Conservation (phyloP, 2,113 vertebrate genomes). For the Glareola pratincola region DNA sequence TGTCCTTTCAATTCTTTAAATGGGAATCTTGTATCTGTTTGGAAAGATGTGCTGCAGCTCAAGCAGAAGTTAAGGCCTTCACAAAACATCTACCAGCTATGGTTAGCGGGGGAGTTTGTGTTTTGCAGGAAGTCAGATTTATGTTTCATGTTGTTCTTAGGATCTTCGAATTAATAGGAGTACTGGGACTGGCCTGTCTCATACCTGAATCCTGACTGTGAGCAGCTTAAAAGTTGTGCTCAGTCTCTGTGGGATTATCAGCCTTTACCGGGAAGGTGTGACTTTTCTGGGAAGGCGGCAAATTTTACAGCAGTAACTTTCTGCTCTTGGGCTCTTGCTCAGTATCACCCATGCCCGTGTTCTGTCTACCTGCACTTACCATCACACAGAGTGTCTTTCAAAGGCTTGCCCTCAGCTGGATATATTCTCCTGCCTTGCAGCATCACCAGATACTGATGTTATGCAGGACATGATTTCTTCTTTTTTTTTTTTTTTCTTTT, state of each 20-base stretch:
- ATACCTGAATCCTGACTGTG: neutral
- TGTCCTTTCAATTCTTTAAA: neutral
- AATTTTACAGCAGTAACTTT: neutral
- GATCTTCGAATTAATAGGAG: neutral
- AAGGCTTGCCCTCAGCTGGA: neutral
- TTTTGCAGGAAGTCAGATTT: neutral
- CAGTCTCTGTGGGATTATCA: neutral
- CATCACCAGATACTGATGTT: neutral
- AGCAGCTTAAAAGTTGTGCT: neutral
- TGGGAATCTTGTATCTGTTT: neutral
- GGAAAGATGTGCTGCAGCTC: neutral
- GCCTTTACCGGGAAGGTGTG: neutral
- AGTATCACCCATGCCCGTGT: neutral
- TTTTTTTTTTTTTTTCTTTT: neutral
- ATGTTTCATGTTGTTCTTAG: neutral
- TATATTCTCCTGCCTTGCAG: neutral
- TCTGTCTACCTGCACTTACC: neutral
- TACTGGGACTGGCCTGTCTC: neutral
- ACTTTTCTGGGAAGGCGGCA: neutral
- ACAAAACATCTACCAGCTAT: neutral
- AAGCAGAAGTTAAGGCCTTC: neutral
- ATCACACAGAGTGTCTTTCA: neutral
- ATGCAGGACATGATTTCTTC: neutral
- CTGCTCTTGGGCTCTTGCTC: neutral
- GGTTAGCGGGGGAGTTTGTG: neutral